Conservation (phyloP, 2,113 vertebrate species). For the Mastomys natalensis region DNA sequence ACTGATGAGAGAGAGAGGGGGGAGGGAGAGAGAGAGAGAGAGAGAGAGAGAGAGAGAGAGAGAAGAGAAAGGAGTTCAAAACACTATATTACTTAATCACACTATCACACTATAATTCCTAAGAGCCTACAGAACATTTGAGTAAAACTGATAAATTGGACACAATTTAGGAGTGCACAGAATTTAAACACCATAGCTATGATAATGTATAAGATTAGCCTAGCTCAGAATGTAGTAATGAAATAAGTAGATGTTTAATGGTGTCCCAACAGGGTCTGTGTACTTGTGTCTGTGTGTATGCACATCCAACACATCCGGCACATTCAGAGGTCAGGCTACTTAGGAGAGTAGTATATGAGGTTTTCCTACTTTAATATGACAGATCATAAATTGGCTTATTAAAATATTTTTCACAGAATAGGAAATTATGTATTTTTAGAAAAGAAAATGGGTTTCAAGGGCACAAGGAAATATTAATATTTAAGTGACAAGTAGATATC, state of each 20-base stretch:
- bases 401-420: constrained; percentile 4
- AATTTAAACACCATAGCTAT: not conserved
- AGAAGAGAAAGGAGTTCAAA: not conserved
- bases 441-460: not conserved
- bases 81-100: not conserved
- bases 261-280: not conserved
- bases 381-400: not conserved
- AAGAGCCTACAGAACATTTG: not conserved
- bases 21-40: not conserved
- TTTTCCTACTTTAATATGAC: constrained; percentile 15
- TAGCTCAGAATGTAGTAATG: not conserved
- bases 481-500: not conserved
- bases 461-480: not conserved
- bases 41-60: not conserved
- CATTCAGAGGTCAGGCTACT: constrained; percentile 26
- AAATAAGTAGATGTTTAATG: not conserved
- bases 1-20: not conserved
- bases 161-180: not conserved
- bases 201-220: not conserved
- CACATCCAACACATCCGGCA: not conserved
- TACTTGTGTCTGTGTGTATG: not conserved
- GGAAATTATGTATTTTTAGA: not conserved
- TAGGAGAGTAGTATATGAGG: not conserved
- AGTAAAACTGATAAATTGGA: constrained; percentile 41
- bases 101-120: not conserved